Percentiles rank a stretch among this genome's conserved stretches.
phyloP scores from a whole-genome alignment of 92 coral and sea anemone genomes.

The Bergia sp. region DNA sequence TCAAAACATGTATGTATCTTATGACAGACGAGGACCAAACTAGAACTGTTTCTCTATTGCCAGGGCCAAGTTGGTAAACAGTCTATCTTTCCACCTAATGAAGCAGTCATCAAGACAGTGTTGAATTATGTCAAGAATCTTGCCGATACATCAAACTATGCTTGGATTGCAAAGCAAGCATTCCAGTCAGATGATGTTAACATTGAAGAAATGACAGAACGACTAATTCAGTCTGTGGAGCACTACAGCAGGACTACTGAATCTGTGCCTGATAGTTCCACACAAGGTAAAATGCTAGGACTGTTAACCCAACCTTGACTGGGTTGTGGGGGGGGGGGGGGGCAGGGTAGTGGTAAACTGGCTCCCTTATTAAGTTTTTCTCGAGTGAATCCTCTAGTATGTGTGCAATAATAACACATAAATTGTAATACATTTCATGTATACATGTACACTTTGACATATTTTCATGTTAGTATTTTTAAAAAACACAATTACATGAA shows the following conservation, averaged over 20 bases:
- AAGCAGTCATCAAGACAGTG: slow-evolving; percentile 83
- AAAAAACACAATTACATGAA: too few relatives aligned
- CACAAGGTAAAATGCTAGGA: neutral
- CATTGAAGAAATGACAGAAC: slow-evolving; percentile 74
- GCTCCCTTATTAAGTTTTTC: neutral
- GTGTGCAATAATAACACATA: neutral
- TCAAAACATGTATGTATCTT: neutral
- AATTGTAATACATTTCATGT: too few relatives aligned
- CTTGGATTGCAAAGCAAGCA: slow-evolving; percentile 84
- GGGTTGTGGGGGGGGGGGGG: neutral
- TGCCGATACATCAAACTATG: slow-evolving; percentile 75
- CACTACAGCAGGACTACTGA: slow-evolving; percentile 64
- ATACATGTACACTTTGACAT: too few relatives aligned
- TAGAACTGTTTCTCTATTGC: neutral
- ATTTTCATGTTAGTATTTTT: too few relatives aligned
- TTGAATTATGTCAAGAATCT: slow-evolving; percentile 76
- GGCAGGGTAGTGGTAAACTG: neutral
- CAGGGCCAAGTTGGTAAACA: slow-evolving; percentile 84
- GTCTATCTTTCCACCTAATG: slow-evolving; percentile 87
- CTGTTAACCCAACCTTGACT: neutral
- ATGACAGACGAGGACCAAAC: neutral
- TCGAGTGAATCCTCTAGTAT: neutral
- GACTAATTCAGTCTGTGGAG: slow-evolving; percentile 68
- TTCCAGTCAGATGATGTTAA: slow-evolving; percentile 74
- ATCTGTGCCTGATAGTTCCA: slow-evolving; percentile 45